Evolutionary conservation across 2,797 vertebrate genomes (phyloP).

Genomic region (Parambassis ranga): DNA sequence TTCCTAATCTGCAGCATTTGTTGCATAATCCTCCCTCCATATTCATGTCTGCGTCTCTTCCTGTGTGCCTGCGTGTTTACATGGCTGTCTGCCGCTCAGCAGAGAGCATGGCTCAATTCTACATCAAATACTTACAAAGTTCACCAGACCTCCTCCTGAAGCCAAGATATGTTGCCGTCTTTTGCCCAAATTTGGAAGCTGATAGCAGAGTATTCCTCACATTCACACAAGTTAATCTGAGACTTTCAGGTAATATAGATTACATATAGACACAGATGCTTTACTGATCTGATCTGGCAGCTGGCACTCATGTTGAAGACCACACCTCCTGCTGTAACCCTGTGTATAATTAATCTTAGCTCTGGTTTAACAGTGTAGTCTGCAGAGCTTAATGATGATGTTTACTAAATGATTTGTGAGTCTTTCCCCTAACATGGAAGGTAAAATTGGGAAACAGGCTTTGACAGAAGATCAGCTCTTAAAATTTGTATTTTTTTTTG

Average conservation of each 20-base stretch:
- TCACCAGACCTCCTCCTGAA: not conserved
- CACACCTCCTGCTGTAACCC: not conserved
- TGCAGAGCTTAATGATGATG: too few species aligned
- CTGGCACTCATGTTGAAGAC: not conserved
- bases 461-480: not conserved
- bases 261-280: not conserved
- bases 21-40: constrained; percentile 3
- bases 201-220: not conserved
- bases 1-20: constrained; percentile 5
- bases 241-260: not conserved
- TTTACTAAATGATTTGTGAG: too few species aligned
- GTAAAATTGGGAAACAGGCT: not conserved
- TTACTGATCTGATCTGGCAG: too few species aligned
- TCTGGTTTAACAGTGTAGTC: not conserved
- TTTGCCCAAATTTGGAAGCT: not conserved
- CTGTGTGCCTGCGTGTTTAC: constrained; percentile 11
- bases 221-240: not conserved
- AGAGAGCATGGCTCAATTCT: not conserved
- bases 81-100: not conserved
- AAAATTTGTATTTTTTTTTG: not conserved
- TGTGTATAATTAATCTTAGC: not conserved
- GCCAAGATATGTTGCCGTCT: not conserved
- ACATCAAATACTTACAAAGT: not conserved
- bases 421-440: not conserved
- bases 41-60: constrained; percentile 31